Evolutionary conservation across 2,113 vertebrate genomes (phyloP), one percentile per base, ranked within the genome.

Genomic region (Zapornia atra): DNA sequence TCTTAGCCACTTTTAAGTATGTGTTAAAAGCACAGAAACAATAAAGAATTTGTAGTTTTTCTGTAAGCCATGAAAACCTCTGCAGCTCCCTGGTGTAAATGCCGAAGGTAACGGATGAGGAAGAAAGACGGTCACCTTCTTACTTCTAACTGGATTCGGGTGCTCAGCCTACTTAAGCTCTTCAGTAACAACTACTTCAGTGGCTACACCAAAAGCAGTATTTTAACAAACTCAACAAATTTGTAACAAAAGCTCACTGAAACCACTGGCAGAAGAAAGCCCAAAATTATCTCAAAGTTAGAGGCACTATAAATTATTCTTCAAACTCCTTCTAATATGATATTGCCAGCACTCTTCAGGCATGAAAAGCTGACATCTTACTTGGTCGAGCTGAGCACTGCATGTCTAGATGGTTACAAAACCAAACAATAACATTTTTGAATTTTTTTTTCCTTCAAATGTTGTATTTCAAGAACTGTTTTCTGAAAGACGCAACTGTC

Each of bases 11-110:
- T 95, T 94, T 84, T 76, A 90, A 88, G 83, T 84, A 91, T 8
- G 64, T 76, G 82, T 82, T 93, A 89, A 95, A 96, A 93, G 86
- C 90, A 87, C 1, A 87, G 86, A 86, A 94, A 96, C 72, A 95
- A 94, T 82, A 82, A 73, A 82, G 90, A 91, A 89, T 57, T 61
- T 91, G 72, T 61, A 90, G 48, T 24, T 92, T 79, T 86, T 86
- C 80, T 40, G 44, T 72, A 71, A 93, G 51, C 82, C 65, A 25
- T 48, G 44, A 75, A 94, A 94, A 86, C 44, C n/a, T 88, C 60
- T n/a, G 68, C 34, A 95, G 71, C 15, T 89, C 85, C 59, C 68
- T 64, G 29, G 50, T 42, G 56, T 22, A 72, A 76, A 79, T 12
- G 44, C 44, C 73, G 46, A 72, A 29, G 28, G 28, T 70, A 88